Conservation (phyloP, 2,888 invertebrate genomes). For the Listrodromus nycthemerus region DNA sequence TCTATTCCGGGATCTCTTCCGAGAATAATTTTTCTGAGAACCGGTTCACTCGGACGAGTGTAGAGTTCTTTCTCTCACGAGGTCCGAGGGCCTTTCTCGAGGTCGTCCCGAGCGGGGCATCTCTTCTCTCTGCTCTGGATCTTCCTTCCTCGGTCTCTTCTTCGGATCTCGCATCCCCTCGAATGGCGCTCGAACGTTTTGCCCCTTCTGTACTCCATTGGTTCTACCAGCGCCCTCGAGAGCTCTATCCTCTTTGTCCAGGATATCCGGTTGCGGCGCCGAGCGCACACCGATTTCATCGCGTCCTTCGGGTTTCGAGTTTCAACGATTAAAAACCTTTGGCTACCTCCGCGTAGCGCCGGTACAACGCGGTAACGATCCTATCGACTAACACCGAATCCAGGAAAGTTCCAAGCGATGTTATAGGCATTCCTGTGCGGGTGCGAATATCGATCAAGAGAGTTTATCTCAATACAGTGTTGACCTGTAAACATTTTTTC, state of each 20-base stretch:
- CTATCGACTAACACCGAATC: neutral
- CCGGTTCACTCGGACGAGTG: slow-evolving; percentile 60
- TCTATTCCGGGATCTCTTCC: slow-evolving; percentile 69
- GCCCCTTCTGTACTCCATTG: slow-evolving; percentile 15
- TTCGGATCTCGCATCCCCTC: slow-evolving; percentile 30
- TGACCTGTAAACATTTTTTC: neutral
- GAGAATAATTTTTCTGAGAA: slow-evolving; percentile 65
- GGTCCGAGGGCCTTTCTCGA: slow-evolving; percentile 62
- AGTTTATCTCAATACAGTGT: neutral
- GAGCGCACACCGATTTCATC: slow-evolving; percentile 21
- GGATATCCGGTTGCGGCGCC: slow-evolving; percentile 66
- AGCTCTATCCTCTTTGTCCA: slow-evolving; percentile 36
- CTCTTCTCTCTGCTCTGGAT: slow-evolving; percentile 22
- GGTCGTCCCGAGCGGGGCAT: slow-evolving; percentile 53
- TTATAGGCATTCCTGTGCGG: neutral
- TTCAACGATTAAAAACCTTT: slow-evolving; percentile 38
- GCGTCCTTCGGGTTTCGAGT: slow-evolving; percentile 30
- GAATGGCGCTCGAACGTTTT: slow-evolving; percentile 15
- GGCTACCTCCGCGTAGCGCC: neutral
- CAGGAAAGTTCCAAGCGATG: neutral
- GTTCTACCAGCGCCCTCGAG: neutral
- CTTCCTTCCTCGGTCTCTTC: slow-evolving; percentile 10
- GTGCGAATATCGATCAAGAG: neutral
- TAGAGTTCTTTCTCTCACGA: slow-evolving; percentile 38
- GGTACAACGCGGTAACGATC: neutral